Percentiles rank a stretch among this genome's conserved stretches.
phyloP scores from a whole-genome alignment of 2,797 vertebrate species.

The Takifugu rubripes region DNA sequence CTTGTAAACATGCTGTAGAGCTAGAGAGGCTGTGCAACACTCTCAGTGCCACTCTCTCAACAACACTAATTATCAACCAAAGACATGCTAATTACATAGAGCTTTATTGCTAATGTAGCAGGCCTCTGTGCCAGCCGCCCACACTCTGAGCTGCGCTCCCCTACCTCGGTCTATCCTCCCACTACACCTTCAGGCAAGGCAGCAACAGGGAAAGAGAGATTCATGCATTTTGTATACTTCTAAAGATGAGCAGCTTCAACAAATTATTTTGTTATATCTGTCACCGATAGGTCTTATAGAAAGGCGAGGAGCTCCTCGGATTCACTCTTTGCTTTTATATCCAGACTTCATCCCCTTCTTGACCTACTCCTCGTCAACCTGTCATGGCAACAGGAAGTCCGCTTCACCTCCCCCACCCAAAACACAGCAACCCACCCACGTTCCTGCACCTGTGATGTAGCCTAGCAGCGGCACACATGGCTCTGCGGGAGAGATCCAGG shows the following conservation, averaged over 20 bases:
- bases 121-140: conserved; percentile 81
- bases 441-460: conserved; percentile 68
- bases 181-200: conserved; percentile 76
- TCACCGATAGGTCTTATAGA: conserved; percentile 7
- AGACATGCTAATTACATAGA: conserved; percentile 88
- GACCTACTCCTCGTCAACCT: conserved; percentile 52
- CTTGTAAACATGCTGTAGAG: conserved; percentile 77
- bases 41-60: conserved; percentile 79
- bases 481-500: conserved; percentile 47
- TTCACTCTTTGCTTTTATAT: conserved; percentile 18
- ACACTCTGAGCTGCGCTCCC: conserved; percentile 72
- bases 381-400: conserved; percentile 65
- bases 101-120: conserved; percentile 86
- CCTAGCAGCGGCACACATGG: conserved; percentile 64
- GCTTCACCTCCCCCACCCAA: conserved; percentile 43
- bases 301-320: conserved; percentile 7
- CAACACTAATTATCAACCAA: conserved; percentile 88
- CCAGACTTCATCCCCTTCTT: conserved; percentile 27
- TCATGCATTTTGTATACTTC: conserved; percentile 42
- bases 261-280: conserved; percentile 36
- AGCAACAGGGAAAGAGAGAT: conserved; percentile 51
- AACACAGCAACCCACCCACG: conserved; percentile 51
- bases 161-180: conserved; percentile 74
- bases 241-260: conserved; percentile 32
- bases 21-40: conserved; percentile 73